These are phyloP conservation scores for Spheniscus humboldti DNA, from an alignment of 2,797 vertebrate genomes.

Conservation along the genomic window DNA sequence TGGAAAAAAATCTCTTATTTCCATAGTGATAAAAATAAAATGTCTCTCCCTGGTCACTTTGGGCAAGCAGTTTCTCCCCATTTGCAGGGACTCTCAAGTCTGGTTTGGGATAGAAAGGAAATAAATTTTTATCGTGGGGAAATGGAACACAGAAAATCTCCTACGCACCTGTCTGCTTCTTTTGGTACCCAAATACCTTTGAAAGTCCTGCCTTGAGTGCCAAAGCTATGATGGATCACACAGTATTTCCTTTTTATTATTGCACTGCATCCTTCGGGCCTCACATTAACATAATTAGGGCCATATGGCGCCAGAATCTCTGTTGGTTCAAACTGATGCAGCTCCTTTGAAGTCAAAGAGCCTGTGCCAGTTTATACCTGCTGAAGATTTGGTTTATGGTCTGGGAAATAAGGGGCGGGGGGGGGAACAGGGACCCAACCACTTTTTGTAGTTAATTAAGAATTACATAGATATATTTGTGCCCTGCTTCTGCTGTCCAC, in stretches of 20 bases:
- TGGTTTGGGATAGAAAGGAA: neutral
- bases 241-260: slow-evolving; percentile 61
- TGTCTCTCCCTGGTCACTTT: neutral
- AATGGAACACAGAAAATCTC: slow-evolving; percentile 45
- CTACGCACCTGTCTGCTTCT: slow-evolving; percentile 22
- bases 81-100: neutral
- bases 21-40: neutral
- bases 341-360: slow-evolving; percentile 54
- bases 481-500: neutral
- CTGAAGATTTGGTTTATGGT: slow-evolving; percentile 54
- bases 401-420: neutral
- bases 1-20: neutral
- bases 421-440: neutral
- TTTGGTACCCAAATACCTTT: slow-evolving; percentile 53
- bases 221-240: slow-evolving; percentile 57
- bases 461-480: neutral
- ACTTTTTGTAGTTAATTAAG: slow-evolving; percentile 38
- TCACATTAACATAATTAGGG: slow-evolving; percentile 61
- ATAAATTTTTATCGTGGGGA: slow-evolving; percentile 25
- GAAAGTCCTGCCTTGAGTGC: slow-evolving; percentile 49
- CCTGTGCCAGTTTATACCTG: slow-evolving; percentile 55
- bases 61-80: neutral
- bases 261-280: slow-evolving; percentile 59
- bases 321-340: slow-evolving; percentile 27
- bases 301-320: slow-evolving; percentile 43